phyloP scores from a whole-genome alignment of 2,797 vertebrate genomes.

The Stomatorhinus walkeri region DNA sequence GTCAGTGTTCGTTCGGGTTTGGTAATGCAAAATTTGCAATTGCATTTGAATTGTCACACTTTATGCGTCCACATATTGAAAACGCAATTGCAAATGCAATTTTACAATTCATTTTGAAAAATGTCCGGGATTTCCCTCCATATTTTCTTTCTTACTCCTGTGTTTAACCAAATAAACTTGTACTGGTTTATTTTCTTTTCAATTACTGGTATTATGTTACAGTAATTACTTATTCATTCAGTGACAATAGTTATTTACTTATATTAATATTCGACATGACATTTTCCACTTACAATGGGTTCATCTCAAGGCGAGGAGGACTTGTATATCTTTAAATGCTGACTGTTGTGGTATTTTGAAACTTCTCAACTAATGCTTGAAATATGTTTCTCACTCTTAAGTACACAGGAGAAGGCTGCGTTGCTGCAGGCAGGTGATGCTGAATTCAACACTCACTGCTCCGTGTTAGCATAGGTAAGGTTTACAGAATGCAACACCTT shows the following conservation, averaged over 20 bases:
- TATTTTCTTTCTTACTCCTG: not conserved
- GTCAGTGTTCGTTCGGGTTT: too few relatives aligned
- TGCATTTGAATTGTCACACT: too few relatives aligned
- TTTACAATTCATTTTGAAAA: too few relatives aligned
- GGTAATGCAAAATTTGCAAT: too few relatives aligned
- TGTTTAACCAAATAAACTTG: not conserved
- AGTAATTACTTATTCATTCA: not conserved
- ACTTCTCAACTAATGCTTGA: not conserved
- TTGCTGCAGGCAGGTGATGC: not conserved
- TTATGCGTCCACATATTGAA: too few relatives aligned
- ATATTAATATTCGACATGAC: not conserved
- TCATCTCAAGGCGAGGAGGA: not conserved
- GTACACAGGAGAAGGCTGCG: not conserved
- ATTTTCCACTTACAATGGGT: not conserved
- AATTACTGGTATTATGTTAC: not conserved
- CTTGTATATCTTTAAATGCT: not conserved
- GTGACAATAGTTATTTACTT: not conserved
- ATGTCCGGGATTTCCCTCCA: too few relatives aligned
- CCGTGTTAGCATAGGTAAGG: not conserved
- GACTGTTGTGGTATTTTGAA: not conserved
- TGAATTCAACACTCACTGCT: not conserved
- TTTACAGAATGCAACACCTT: not conserved
- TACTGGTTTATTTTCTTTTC: not conserved
- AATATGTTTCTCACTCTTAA: not conserved
- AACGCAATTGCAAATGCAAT: too few relatives aligned